Base-by-base conservation (phyloP, 2,888 invertebrate genomes). In the Sarcophaga rosellei region DNA sequence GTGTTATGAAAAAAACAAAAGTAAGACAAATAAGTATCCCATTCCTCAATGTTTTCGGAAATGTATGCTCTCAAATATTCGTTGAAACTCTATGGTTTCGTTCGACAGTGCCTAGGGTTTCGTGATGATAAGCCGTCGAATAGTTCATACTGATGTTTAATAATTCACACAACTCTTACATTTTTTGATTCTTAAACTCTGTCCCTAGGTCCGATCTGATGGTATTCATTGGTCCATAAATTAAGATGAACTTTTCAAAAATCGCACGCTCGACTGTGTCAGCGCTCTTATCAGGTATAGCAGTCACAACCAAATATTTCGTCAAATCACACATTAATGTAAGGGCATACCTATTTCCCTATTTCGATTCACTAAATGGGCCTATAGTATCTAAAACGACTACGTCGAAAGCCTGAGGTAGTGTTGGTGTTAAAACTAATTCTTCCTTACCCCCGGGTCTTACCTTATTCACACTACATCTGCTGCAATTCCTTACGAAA, bases 381-480 rank as follows among this genome's bases (percentile, higher is more conserved):
- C 15, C 47, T 47, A 47, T 47, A 45, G 86, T 87, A 61, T 88
- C 81, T 47, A 85, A 57, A 62, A 83, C 47, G 11, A 15, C 47
- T 47, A 47, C 12, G 47, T 63, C 15, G 86, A 81, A 53, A 70
- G 78, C 21, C 86, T 75, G 47, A 76, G 78, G 4, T 15, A 15
- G 47, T 47, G 47, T 47, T 15, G 47, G 47, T 47, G 12, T 47
- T 15, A 47, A 15, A 62, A 81, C 65, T 63, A 81, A 68, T 61
- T 77, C n/a, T 53, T 81, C 78, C 57, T 84, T 87, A 20, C 23
- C 77, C 45, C 78, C 66, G 70, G 57, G 75, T 63, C 47, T 81
- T 75, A 47, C 17, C 70, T 75, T 87, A n/a, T 81, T 25, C 20
- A 81, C 62, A 63, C 69, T 81, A 57, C 84, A 87, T 78, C 81